Conservation (phyloP, 2,888 invertebrate genomes). For the Chaetoderma sp. region DNA sequence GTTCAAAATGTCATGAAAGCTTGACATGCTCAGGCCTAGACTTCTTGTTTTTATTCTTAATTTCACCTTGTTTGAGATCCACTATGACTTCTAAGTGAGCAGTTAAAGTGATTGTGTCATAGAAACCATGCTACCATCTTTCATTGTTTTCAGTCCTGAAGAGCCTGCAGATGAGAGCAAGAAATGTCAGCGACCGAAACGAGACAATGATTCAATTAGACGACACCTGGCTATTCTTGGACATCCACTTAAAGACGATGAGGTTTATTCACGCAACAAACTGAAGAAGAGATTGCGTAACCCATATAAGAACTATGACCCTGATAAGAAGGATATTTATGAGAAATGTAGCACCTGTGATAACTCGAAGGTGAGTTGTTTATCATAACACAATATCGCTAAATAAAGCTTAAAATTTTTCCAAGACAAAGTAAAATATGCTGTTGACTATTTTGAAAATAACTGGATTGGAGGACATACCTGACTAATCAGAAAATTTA, state of each 20-base stretch:
- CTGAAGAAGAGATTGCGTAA: constrained; percentile 86
- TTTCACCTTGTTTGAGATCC: no score
- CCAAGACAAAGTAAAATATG: no score
- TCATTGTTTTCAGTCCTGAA: constrained; percentile 32
- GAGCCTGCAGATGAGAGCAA: constrained; percentile 40
- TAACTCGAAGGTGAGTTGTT: constrained; percentile 52
- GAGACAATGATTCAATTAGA: constrained; percentile 62
- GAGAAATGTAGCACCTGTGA: constrained; percentile 54
- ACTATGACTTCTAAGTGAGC: not conserved
- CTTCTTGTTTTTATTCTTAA: no score
- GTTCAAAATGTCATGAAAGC: no score
- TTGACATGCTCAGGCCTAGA: no score
- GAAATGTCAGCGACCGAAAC: constrained; percentile 78
- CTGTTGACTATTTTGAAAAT: no score
- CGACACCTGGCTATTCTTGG: constrained; percentile 49
- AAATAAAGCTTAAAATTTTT: no score
- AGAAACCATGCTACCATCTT: no score
- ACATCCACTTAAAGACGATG: constrained; percentile 36
- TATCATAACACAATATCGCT: not conserved
- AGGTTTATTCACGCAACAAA: constrained; percentile 79
- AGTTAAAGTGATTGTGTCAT: not conserved
- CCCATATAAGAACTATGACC: constrained; percentile 75
- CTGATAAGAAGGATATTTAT: constrained; percentile 45
- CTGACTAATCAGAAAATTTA: not conserved
- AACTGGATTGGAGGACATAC: no score